Percentiles rank a stretch among this genome's conserved stretches.
Evolutionary conservation across 2,797 vertebrate species (phyloP).

Genomic region (Brachyrhaphis roseni): DNA sequence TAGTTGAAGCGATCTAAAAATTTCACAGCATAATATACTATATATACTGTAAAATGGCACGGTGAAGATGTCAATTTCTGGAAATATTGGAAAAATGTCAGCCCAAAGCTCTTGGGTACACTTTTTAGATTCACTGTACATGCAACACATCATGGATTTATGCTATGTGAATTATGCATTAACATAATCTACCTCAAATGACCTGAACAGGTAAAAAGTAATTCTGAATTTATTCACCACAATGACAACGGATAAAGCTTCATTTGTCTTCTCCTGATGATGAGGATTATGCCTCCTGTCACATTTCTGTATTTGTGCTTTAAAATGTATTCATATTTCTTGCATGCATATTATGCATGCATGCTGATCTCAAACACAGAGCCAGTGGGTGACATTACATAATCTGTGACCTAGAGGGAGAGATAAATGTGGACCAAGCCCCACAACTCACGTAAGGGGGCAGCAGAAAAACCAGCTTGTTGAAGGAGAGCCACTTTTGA

Average conservation of each 20-base stretch:
- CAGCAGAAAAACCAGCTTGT: constrained; percentile 53
- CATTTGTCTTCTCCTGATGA: constrained; percentile 6
- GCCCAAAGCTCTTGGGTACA: neutral
- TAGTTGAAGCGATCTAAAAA: neutral
- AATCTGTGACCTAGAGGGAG: constrained; percentile 49
- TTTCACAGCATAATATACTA: neutral
- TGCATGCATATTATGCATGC: constrained; percentile 22
- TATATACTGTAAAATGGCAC: neutral
- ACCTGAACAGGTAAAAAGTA: neutral
- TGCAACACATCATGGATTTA: neutral
- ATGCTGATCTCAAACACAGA: constrained; percentile 25
- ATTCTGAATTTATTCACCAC: neutral
- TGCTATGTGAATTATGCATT: neutral
- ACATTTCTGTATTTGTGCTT: constrained; percentile 11
- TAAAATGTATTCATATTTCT: neutral
- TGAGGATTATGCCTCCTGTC: neutral
- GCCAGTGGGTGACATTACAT: constrained; percentile 54
- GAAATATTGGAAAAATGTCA: neutral
- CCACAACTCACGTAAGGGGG: constrained; percentile 27
- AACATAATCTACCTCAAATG: neutral
- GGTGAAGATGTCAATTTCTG: neutral
- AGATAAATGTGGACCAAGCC: constrained; percentile 63
- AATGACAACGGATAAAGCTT: constrained; percentile 5
- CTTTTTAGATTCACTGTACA: neutral
- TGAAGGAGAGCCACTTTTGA: constrained; percentile 53